Evolutionary conservation across 2,797 vertebrate species (phyloP).

Genomic region (Dendrocincla tyrannina): DNA sequence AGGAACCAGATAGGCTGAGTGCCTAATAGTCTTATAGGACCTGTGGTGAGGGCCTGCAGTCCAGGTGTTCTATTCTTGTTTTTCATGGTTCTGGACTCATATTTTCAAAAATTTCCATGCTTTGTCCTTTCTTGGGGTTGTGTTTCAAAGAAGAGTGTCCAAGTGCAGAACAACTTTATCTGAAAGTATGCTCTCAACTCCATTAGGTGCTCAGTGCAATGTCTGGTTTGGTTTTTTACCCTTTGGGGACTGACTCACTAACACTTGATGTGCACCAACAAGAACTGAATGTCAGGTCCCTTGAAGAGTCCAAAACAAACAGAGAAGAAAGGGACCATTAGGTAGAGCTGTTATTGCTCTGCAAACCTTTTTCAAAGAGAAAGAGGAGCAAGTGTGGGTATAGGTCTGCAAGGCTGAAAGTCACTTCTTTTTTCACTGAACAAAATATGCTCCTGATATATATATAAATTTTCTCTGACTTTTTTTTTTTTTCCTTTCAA

Average conservation of each 20-base stretch:
- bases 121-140: neutral
- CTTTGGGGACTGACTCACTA: neutral
- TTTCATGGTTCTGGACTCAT: neutral
- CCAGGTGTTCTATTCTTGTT: neutral
- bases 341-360: neutral
- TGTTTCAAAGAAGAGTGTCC: neutral
- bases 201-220: neutral
- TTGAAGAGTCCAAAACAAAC: neutral
- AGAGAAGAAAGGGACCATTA: neutral
- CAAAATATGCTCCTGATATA: neutral
- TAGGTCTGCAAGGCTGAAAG: neutral
- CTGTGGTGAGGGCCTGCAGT: neutral
- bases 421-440: neutral
- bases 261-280: neutral
- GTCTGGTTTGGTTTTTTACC: neutral
- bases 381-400: neutral
- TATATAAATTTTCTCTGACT: neutral
- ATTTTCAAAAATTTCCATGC: neutral
- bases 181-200: neutral
- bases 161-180: neutral
- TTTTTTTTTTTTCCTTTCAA: neutral
- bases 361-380: neutral
- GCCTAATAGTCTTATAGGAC: neutral
- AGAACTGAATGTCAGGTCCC: neutral
- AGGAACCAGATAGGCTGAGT: neutral